These are phyloP conservation scores for Ariopsis seemanni DNA, from an alignment of 2,113 vertebrate species.

Conservation along the genomic window DNA sequence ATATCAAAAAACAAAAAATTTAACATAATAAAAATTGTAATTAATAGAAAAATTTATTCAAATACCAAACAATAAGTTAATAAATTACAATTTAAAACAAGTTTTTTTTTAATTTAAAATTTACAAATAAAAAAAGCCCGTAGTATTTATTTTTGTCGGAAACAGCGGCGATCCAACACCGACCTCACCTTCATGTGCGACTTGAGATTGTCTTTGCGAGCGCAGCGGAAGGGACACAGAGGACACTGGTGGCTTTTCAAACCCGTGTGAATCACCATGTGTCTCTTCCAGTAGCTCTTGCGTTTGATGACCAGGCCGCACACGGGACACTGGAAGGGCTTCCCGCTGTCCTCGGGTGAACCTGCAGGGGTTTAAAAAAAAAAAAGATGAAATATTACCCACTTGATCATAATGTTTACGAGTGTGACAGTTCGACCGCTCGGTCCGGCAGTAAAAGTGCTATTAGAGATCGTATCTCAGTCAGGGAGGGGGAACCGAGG, in stretches of 20 bases:
- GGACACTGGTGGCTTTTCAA: conserved; percentile 99
- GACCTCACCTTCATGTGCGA: conserved; percentile 98
- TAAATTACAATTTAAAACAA: too few relatives aligned
- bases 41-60: background rate
- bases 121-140: background rate
- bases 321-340: conserved; percentile 98
- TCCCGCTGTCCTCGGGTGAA: conserved; percentile 94
- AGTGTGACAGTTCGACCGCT: background rate
- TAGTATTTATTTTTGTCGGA: background rate
- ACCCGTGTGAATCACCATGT: conserved; percentile 99
- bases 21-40: background rate
- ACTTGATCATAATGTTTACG: background rate
- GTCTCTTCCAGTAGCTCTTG: conserved; percentile 99
- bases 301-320: conserved; percentile 98
- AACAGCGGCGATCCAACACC: background rate
- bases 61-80: too few relatives aligned
- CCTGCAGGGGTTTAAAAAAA: conserved; percentile 68
- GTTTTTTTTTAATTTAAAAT: too few relatives aligned
- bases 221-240: conserved; percentile 96
- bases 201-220: conserved; percentile 99
- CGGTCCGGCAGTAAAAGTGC: background rate
- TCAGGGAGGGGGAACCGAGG: background rate
- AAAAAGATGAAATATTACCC: background rate
- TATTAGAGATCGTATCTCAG: background rate
- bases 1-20: background rate